Percentiles rank a stretch among this genome's conserved stretches.
These are phyloP conservation scores for Anthophora plumipes DNA, from an alignment of 2,888 invertebrate genomes.

Conservation along the genomic window DNA sequence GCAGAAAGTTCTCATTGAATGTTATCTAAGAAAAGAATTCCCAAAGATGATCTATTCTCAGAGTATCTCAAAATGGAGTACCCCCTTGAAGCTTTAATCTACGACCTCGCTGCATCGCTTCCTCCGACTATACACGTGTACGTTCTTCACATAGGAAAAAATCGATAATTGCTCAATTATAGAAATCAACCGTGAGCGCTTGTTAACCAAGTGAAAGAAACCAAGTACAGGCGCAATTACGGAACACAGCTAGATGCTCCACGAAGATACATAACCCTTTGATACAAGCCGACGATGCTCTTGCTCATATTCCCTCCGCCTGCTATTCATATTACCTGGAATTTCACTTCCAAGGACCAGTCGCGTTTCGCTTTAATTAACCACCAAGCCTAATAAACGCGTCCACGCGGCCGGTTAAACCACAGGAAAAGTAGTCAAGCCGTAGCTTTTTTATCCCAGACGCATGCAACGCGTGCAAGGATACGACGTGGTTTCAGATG, in stretches of 20 bases:
- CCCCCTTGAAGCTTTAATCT: too few relatives aligned
- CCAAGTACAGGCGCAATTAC: conserved; percentile 34
- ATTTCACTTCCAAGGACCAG: conserved; percentile 55
- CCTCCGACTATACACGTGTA: too few relatives aligned
- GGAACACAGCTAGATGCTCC: conserved; percentile 50
- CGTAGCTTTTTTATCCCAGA: conserved; percentile 19
- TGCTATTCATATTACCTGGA: conserved; percentile 55
- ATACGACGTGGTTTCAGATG: neutral
- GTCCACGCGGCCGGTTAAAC: conserved; percentile 27
- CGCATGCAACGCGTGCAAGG: conserved; percentile 5
- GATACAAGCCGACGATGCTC: conserved; percentile 30
- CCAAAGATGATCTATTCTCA: too few relatives aligned
- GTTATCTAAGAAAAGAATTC: too few relatives aligned
- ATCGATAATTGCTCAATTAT: conserved; percentile 29
- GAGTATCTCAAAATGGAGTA: too few relatives aligned
- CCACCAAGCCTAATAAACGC: conserved; percentile 60
- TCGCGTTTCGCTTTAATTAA: conserved; percentile 62
- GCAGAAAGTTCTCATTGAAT: too few relatives aligned
- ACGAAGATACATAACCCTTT: conserved; percentile 50
- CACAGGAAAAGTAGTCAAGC: conserved; percentile 18
- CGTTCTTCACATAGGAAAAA: neutral
- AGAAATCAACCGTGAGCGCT: conserved; percentile 15
- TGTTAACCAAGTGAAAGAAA: conserved; percentile 10
- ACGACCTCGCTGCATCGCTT: too few relatives aligned
- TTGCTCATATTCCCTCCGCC: conserved; percentile 5